Conservation (phyloP, 2,797 vertebrate species). For the Aphelocoma californica region DNA sequence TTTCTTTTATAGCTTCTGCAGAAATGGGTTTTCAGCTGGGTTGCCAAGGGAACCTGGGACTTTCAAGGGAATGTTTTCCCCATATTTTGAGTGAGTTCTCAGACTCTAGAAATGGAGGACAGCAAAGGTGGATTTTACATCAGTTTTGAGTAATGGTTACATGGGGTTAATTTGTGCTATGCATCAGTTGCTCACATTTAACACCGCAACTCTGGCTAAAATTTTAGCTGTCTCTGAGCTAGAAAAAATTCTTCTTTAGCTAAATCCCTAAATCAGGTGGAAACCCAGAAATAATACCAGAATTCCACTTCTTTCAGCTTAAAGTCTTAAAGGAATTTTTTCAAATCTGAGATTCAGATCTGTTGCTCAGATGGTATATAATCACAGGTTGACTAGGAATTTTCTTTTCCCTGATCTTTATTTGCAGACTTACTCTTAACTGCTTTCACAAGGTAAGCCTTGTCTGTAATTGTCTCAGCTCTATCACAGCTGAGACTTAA, state of each 20-base stretch:
- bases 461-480: neutral
- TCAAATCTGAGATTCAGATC: neutral
- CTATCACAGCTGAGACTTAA: slow-evolving; percentile 10
- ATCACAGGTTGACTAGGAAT: neutral
- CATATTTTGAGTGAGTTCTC: neutral
- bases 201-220: neutral
- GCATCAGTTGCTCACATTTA: neutral
- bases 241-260: neutral
- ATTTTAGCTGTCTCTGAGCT: neutral
- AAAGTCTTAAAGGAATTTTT: neutral
- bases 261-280: neutral
- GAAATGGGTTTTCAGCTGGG: neutral
- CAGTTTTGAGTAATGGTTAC: neutral
- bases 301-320: neutral
- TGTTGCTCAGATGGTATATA: neutral
- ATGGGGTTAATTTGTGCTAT: neutral
- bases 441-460: neutral
- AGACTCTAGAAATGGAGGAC: neutral
- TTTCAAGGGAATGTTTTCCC: neutral
- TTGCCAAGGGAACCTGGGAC: neutral
- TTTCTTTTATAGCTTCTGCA: neutral
- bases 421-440: neutral
- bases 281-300: neutral
- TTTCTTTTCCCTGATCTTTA: neutral
- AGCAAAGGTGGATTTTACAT: neutral